A percentile compares a stretch with the other conserved stretches of the same genome.
Conservation (phyloP, 2,888 invertebrate species). For the Nemotelus nigrinus region DNA sequence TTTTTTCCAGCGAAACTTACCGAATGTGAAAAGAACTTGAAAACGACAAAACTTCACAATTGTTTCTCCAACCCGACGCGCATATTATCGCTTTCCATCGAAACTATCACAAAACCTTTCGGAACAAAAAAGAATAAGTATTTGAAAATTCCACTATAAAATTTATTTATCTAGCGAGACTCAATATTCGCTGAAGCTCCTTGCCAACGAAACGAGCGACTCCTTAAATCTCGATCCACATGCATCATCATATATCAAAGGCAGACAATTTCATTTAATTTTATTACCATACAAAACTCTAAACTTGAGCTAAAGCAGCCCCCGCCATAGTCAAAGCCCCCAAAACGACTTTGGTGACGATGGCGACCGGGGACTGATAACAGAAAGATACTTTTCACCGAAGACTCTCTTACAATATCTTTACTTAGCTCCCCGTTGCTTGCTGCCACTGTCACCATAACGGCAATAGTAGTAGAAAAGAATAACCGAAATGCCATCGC, state of each 20-base stretch:
- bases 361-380: neutral
- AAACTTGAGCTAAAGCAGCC: neutral
- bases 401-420: neutral
- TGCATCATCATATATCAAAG: conserved; percentile 37
- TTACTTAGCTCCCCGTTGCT: neutral
- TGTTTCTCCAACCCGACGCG: too few relatives aligned
- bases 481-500: conserved; percentile 29
- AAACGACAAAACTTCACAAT: too few relatives aligned
- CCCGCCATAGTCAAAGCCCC: neutral
- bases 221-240: conserved; percentile 11
- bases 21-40: too few relatives aligned
- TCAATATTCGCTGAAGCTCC: neutral
- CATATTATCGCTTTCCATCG: too few relatives aligned
- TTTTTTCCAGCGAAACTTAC: too few relatives aligned
- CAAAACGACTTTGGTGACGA: too few relatives aligned
- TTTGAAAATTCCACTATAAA: neutral
- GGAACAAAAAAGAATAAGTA: neutral
- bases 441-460: neutral
- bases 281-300: conserved; percentile 27
- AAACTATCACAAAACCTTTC: too few relatives aligned
- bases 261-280: conserved; percentile 43
- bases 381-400: neutral
- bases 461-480: conserved; percentile 3
- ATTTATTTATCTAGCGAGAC: neutral
- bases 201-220: neutral